Conservation (phyloP, 1,140 invertebrate genomes). For the Saccostrea glomerata region DNA sequence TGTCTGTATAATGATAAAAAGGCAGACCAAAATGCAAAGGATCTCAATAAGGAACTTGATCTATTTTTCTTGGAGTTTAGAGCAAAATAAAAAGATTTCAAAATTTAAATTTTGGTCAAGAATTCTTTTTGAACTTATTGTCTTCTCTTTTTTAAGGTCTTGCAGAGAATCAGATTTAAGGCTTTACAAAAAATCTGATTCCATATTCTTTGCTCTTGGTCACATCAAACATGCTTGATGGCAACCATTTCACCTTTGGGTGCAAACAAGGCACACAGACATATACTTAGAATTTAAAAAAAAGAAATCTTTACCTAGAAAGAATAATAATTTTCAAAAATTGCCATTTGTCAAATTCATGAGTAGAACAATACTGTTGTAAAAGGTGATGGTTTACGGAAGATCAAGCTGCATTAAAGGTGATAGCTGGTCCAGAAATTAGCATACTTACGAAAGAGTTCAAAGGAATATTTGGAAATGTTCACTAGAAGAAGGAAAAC, state of each 20-base stretch:
- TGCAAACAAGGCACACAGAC: slow-evolving; percentile 43
- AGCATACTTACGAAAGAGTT: too few relatives aligned
- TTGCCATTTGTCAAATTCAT: too few relatives aligned
- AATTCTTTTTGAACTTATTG: too few relatives aligned
- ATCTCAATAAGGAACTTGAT: not conserved
- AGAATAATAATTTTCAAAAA: not conserved
- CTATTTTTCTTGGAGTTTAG: not conserved
- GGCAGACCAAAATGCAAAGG: not conserved
- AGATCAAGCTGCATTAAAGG: too few relatives aligned
- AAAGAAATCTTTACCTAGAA: not conserved
- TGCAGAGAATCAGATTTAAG: slow-evolving; percentile 50
- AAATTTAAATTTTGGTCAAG: too few relatives aligned
- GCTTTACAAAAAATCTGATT: slow-evolving; percentile 60
- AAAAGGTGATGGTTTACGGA: too few relatives aligned
- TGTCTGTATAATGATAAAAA: too few relatives aligned
- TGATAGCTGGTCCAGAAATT: too few relatives aligned
- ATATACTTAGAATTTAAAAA: not conserved
- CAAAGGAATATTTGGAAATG: too few relatives aligned
- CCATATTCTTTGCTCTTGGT: slow-evolving; percentile 64
- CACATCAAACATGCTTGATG: slow-evolving; percentile 65
- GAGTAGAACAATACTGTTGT: too few relatives aligned
- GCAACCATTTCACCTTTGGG: slow-evolving; percentile 66
- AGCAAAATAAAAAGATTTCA: too few relatives aligned
- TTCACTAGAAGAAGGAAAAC: not conserved
- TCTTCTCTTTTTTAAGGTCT: too few relatives aligned